These are phyloP conservation scores for Mylabris phalerata DNA, from an alignment of 1,140 invertebrate genomes.

Conservation along the genomic window DNA sequence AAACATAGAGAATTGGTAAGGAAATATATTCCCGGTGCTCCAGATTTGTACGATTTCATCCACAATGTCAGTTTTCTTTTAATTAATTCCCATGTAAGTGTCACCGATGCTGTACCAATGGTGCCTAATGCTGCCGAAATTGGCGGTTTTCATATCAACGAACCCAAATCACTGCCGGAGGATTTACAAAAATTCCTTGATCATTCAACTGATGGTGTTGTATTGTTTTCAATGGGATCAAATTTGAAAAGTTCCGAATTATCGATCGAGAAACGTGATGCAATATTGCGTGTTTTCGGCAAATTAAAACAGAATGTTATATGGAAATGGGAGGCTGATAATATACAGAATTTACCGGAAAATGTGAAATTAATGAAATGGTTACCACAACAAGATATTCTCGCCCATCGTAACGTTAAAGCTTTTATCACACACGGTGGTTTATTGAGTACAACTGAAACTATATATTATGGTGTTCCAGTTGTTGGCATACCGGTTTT, in stretches of 20 bases:
- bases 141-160: slow-evolving; percentile 22
- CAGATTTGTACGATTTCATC: slow-evolving; percentile 18
- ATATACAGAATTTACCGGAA: slow-evolving; percentile 41
- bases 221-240: slow-evolving; percentile 50
- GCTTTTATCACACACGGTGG: slow-evolving; percentile 32
- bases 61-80: slow-evolving; percentile 26
- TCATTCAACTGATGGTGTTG: slow-evolving; percentile 43
- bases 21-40: slow-evolving; percentile 20
- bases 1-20: slow-evolving; percentile 11
- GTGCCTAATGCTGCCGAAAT: slow-evolving; percentile 19
- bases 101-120: slow-evolving; percentile 10
- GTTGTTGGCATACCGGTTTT: slow-evolving; percentile 43
- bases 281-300: slow-evolving; percentile 44
- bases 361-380: slow-evolving; percentile 48
- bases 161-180: slow-evolving; percentile 19
- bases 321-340: slow-evolving; percentile 52
- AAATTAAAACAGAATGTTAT: slow-evolving; percentile 49
- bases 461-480: slow-evolving; percentile 47
- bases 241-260: slow-evolving; percentile 44
- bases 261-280: slow-evolving; percentile 37
- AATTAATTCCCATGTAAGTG: slow-evolving; percentile 20
- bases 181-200: slow-evolving; percentile 42
- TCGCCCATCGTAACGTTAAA: slow-evolving; percentile 31
- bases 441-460: slow-evolving; percentile 39
- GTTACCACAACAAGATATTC: slow-evolving; percentile 57